Base-by-base conservation (phyloP, 2,113 vertebrate species). In the Mus spicilegus region DNA sequence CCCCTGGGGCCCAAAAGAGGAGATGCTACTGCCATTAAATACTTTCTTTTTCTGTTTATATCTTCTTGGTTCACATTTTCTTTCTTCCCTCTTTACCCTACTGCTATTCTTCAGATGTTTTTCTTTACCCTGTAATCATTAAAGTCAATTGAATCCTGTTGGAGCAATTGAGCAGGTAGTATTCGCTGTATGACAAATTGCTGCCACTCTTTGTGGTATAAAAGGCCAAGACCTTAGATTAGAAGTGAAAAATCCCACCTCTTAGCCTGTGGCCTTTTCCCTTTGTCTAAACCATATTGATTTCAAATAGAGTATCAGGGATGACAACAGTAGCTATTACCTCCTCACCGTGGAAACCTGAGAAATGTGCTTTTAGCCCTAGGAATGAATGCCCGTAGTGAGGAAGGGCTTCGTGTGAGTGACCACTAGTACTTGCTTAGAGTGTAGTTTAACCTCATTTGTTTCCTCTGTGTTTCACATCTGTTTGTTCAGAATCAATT, bases 401-500 rank as follows among this genome's bases (percentile, higher is more conserved):
- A 77, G 42, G 42, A 88, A 90, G 46, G 14, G 39, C 46, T 89
- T 69, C 36, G 5, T 56, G 36, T 12, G 24, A 69, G 24, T 91
- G 89, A 7, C n/a, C 46, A 84, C 39, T 77, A 92, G 39, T 61
- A 16, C 28, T 76, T 93, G 0, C n/a, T 4, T 89, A 72, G 22
- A 61, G 26, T n/a, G 12, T 2, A 54, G 22, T 72, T 90, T 63
- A 88, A 69, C 11, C 63, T 56, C 30, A 46, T 80, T 93, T 42
- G 14, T 17, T 93, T 87, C 26, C 20, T 80, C 3, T 39, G 39
- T 65, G 28, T 77, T 84, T 87, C 22, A 65, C 30, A 72, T 86
- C 76, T 61, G 17, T 46, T 91, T 51, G 93, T 95, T 95, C 14
- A 91, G 84, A 93, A 61, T 93, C 67, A 87, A 58, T 72, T 95